Evolutionary conservation across 92 coral and sea anemone species (phyloP), one percentile per base, ranked within the genome.

Genomic region (Siderastrea siderea): DNA sequence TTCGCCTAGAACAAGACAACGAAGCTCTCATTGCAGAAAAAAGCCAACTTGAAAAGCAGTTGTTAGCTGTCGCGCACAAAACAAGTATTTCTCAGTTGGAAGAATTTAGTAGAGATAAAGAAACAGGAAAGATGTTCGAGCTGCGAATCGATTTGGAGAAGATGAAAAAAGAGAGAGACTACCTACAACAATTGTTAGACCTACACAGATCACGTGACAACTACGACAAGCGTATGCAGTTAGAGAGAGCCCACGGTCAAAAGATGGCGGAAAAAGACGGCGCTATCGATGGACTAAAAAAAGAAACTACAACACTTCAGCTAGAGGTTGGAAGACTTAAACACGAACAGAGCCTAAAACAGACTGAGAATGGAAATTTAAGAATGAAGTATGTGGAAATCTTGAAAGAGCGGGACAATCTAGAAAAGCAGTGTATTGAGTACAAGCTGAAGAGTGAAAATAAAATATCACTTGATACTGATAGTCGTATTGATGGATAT

Each of bases 131-230:
- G n/a, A 70, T 71, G 45, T 47, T 70, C 53, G 75, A 70, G 75
- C 52, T 70, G 47, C 91, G 66, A 71, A 73, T 83, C 81, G 91
- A 8, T 81, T 87, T 65, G 57, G 86, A 84, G 68, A 81, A 84
- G 60, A 77, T 79, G 74, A 76, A 74, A 6, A 83, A 76, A 14
- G 87, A 87, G 38, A 81, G 47, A 12, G 91, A 81, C 17, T 64
- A 79, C 14, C 91, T 53, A 53, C 80, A 59, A 53, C 48, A 75
- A 46, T 47, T 78, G 83, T 59, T 78, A 11, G 83, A 59, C 43
- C 43, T 63, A n/a, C 49, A 19, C 54, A 58, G 47, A 70, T 74
- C 79, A 51, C 47, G n/a, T 52, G 47, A 74, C 62, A 61, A 52
- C 47, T 52, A 74, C 11, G 79, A 77, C 6, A 77, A 43, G 69